Base-by-base conservation (phyloP, 2,113 vertebrate species). In the Vicugna pacos region DNA sequence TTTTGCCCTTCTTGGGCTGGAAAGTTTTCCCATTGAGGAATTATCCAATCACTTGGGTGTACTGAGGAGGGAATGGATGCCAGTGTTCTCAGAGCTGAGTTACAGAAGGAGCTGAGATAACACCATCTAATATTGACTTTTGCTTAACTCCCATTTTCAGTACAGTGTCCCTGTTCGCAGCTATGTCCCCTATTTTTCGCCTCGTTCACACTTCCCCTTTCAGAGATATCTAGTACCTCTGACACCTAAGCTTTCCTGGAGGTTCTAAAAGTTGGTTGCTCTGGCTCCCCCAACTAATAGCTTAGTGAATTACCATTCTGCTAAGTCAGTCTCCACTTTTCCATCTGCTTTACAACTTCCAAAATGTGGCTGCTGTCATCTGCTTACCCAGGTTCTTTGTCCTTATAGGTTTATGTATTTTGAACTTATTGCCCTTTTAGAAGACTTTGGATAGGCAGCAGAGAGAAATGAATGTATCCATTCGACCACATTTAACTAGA, bases 291-390 rank as follows among this genome's bases (percentile, higher is more conserved):
- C 22, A 26, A 24, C 32, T 8, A 64, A 32, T 12, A 52, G 58
- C 22, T 75, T 77, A 82, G 42, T 46, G 62, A 12, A 15, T 79
- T 42, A 62, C 30, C n/a, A 76, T 6, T 46, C 84, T 65, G 28
- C 73, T 20, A 42, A 65, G 6, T 67, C 56, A 67, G 46, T 50
- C 58, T 75, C 91, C 69, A 83, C 48, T 28, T 35, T 81, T 76
- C 11, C 20, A 46, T 50, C 30, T 64, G 42, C n/a, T 76, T 65
- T 62, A 60, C 35, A 14, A 15, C 26, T 77, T 88, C 67, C 54
- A 46, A 81, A 91, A 50, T 81, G 60, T 54, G 73, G 65, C 75
- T 73, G 60, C 62, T 93, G 42, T 93, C 28, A 56, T 77, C 81
- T 65, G 80, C 24, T 81, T 28, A 69, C 24, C 32, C 65, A 80